A percentile compares a stretch with the other conserved stretches of the same genome.
Evolutionary conservation across 2,888 invertebrate genomes (phyloP).

Genomic region (Andrena flavipes): DNA sequence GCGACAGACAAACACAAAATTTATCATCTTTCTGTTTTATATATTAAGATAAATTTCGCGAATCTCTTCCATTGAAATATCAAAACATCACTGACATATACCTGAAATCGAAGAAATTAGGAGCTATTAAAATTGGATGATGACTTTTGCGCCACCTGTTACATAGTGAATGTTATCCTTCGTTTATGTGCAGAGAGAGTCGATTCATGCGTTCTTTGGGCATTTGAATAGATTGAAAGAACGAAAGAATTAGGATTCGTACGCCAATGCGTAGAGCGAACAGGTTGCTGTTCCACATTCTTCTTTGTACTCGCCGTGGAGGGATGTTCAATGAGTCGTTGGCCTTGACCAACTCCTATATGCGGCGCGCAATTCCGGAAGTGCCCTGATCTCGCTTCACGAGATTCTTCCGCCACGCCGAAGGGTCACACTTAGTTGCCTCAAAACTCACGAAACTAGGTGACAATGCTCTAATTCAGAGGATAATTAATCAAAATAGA

Average conservation of each 20-base stretch:
- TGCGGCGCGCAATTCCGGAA: slow-evolving; percentile 50
- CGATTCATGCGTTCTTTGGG: neutral
- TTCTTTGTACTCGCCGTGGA: slow-evolving; percentile 42
- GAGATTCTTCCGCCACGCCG: slow-evolving; percentile 1
- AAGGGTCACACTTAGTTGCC: neutral
- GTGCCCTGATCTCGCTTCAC: slow-evolving; percentile 20
- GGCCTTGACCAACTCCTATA: slow-evolving; percentile 62
- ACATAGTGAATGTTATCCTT: neutral
- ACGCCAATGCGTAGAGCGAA: slow-evolving; percentile 38
- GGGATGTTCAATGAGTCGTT: slow-evolving; percentile 61
- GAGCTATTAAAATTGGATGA: too few species aligned
- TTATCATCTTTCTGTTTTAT: too few species aligned
- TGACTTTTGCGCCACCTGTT: too few species aligned
- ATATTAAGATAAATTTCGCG: too few species aligned
- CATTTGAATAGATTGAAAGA: neutral
- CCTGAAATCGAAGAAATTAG: too few species aligned
- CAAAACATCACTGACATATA: too few species aligned
- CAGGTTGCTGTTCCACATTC: slow-evolving; percentile 61
- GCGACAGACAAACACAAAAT: too few species aligned
- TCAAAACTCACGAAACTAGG: neutral
- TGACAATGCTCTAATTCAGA: neutral
- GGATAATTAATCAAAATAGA: neutral
- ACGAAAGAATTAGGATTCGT: slow-evolving; percentile 4
- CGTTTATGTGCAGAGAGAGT: neutral
- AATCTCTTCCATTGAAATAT: too few species aligned